Conservation (phyloP, 2,888 invertebrate genomes). For the Conchocele bisecta region DNA sequence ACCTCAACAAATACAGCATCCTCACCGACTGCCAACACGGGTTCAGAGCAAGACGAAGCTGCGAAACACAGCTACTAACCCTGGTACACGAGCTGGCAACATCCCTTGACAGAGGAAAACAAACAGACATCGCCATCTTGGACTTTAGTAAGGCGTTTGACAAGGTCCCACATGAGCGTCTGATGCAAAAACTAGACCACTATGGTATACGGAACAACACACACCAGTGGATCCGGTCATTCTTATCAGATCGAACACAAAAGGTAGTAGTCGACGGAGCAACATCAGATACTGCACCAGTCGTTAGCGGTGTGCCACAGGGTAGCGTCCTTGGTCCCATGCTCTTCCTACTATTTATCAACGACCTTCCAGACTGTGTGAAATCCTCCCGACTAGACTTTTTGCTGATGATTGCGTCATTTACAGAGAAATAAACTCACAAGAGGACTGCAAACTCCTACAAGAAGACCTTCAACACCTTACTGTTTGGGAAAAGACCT, state of each 20-base stretch:
- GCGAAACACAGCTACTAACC: constrained; percentile 26
- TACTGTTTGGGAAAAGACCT: constrained; percentile 15
- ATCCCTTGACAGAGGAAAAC: constrained; percentile 16
- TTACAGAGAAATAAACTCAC: constrained; percentile 6
- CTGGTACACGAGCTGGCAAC: constrained; percentile 17
- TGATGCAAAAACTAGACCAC: constrained; percentile 2
- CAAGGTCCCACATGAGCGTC: constrained; percentile 8
- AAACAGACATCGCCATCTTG: constrained; percentile 9
- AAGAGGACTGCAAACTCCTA: background rate
- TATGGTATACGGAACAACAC: background rate
- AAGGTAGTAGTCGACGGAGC: constrained; percentile 1
- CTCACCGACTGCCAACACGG: constrained; percentile 40
- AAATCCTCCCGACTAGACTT: constrained; percentile 3
- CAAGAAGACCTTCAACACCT: constrained; percentile 7
- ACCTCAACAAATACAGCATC: constrained; percentile 17
- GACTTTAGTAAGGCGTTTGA: constrained; percentile 29
- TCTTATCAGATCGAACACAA: constrained; percentile 9
- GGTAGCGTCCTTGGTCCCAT: background rate
- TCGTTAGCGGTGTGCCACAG: constrained; percentile 3
- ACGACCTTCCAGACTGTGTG: constrained; percentile 12
- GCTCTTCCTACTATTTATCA: constrained; percentile 9
- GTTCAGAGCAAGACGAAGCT: constrained; percentile 23
- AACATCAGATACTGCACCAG: background rate
- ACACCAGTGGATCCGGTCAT: constrained; percentile 1
- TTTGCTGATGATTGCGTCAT: constrained; percentile 24